Evolutionary conservation across 1,140 invertebrate genomes (phyloP).

Genomic region (Thaumetopoea pityocampa): DNA sequence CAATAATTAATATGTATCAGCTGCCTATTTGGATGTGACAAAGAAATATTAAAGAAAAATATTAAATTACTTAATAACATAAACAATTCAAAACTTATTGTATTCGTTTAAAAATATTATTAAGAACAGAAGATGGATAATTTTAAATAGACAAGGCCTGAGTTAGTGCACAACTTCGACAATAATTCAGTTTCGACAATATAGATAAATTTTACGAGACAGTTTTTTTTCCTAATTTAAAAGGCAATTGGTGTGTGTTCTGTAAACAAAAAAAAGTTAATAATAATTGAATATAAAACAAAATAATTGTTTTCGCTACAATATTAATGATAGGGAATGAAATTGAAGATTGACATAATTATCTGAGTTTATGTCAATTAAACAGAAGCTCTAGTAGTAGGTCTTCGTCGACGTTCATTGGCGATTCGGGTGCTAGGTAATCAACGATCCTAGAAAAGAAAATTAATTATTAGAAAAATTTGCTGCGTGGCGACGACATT

Average conservation of each 20-base stretch:
- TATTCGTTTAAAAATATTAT: conserved; percentile 22
- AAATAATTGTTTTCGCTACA: no score
- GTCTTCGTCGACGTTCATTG: conserved; percentile 68
- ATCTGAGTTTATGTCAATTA: no score
- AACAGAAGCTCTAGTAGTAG: conserved; percentile 67
- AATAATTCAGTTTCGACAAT: conserved; percentile 38
- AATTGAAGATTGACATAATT: no score
- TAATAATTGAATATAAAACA: no score
- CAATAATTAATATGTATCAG: no score
- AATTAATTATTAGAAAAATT: background rate
- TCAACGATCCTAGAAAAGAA: conserved; percentile 51
- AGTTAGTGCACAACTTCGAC: conserved; percentile 53
- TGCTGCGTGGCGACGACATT: no score
- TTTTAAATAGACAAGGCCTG: conserved; percentile 52
- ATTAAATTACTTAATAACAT: no score
- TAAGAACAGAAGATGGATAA: conserved; percentile 32
- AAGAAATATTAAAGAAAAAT: no score
- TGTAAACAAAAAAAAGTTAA: no score
- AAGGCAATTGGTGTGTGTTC: conserved; percentile 7
- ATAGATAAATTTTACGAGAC: conserved; percentile 4
- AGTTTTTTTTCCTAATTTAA: conserved; percentile 9
- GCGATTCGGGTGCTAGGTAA: conserved; percentile 63
- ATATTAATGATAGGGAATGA: no score
- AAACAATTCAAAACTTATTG: conserved; percentile 23
- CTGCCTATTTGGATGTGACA: no score